Base-by-base conservation (phyloP, 2,888 invertebrate species). In the Andrena haemorrhoa region DNA sequence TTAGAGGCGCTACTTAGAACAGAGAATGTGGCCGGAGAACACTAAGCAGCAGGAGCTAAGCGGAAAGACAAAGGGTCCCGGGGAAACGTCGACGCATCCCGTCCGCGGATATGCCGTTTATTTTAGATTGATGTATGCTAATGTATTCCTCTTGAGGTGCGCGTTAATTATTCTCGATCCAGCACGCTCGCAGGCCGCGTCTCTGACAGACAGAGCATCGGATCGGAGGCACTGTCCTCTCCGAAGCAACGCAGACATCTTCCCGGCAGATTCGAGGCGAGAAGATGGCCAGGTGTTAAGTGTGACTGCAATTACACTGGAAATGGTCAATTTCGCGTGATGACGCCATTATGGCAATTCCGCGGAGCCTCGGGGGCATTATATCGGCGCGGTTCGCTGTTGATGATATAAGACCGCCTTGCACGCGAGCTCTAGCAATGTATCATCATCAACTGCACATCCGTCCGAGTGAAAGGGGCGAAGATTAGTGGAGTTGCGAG, bases 71-170 rank as follows among this genome's bases (percentile, higher is more conserved):
- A 74, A 65, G 71, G 75, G 70, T 20, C 51, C 26, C 4, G 33
- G 23, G 75, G 26, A 58, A 56, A 70, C 63, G 71, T 63, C 49
- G 61, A 73, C 72, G 75, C 70, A 41, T 53, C 71, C 35, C 69
- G 66, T 33, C 49, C 26, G 12, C 74, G 75, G 79, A 83, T 83
- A 80, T 83, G 79, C 31, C 86, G 84, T 85, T 89, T 88, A 88
- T 86, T 86, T 82, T 84, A 75, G 74, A 76, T 79, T 76, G 83
- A 89, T 87, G 84, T 71, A 85, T 80, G 85, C 83, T 90, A 88
- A 90, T 88, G 74, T 79, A 89, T 86, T 86, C 86, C 70, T 69
- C 58, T 47, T 63, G 79, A 74, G 82, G 64, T 60, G 69, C 65
- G 69, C 65, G 79, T 66, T 85, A 86, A 89, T 89, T 88, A 86